Percentiles rank a stretch among this genome's conserved stretches.
Evolutionary conservation across 2,113 vertebrate species (phyloP).

Genomic region (Burhinus bistriatus): DNA sequence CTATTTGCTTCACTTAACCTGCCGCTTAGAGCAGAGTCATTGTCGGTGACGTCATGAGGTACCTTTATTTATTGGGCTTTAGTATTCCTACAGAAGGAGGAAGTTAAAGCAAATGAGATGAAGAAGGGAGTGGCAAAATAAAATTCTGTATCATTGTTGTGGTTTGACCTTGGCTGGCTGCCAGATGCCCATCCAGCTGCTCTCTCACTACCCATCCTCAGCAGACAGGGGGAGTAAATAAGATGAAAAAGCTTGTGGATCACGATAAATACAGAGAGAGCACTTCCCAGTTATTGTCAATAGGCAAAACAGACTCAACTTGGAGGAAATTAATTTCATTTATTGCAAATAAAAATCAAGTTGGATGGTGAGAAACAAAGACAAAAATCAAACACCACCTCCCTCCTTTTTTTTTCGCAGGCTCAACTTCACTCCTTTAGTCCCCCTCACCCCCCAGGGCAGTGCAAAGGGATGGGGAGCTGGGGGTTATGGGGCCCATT

Average conservation of each 20-base stretch:
- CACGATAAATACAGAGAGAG: not conserved
- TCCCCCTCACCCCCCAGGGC: accelerated
- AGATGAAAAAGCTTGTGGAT: not conserved
- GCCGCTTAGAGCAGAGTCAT: not conserved
- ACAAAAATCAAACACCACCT: not conserved
- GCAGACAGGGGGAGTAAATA: not conserved
- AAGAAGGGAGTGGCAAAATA: not conserved
- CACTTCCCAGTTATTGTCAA: not conserved
- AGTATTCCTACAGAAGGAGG: not conserved
- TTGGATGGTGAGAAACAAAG: not conserved
- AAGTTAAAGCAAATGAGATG: not conserved
- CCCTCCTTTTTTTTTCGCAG: accelerated
- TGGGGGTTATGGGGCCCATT: not conserved
- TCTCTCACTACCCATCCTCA: not conserved
- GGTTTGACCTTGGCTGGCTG: not conserved
- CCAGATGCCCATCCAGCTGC: not conserved
- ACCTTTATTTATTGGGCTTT: not conserved
- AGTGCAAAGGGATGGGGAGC: not conserved
- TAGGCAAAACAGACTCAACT: not conserved
- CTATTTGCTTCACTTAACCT: not conserved
- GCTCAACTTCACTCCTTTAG: not conserved
- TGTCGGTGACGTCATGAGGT: not conserved
- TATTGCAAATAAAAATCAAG: not conserved
- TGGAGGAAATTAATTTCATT: not conserved
- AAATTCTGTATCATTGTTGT: not conserved